phyloP scores from a whole-genome alignment of 1,140 invertebrate species.

The Oryzaephilus surinamensis region DNA sequence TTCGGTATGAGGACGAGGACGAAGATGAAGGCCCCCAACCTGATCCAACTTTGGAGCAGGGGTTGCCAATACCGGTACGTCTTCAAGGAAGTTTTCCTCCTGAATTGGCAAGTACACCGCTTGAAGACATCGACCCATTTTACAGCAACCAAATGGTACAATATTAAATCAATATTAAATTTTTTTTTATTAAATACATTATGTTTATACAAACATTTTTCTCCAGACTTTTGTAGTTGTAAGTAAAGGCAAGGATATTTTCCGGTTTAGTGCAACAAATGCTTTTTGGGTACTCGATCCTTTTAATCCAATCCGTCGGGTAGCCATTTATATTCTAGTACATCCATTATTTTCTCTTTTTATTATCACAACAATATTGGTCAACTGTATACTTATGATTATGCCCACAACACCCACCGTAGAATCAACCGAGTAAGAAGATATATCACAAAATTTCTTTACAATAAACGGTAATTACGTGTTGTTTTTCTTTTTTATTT shows the following conservation, averaged over 20 bases:
- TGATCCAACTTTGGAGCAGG: constrained; percentile 86
- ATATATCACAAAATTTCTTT: not conserved
- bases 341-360: constrained; percentile 96
- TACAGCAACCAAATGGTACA: constrained; percentile 81
- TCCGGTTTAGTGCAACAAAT: constrained; percentile 94
- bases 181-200: too few species aligned
- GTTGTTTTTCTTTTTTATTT: not conserved
- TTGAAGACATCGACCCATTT: constrained; percentile 91
- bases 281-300: constrained; percentile 91
- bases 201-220: constrained; percentile 26
- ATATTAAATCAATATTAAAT: too few species aligned
- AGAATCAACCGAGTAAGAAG: constrained; percentile 93
- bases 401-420: constrained; percentile 85
- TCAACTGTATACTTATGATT: constrained; percentile 98
- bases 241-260: constrained; percentile 97
- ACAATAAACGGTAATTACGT: not conserved
- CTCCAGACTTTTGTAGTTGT: constrained; percentile 95
- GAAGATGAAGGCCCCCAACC: constrained; percentile 91
- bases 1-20: constrained; percentile 91
- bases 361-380: constrained; percentile 95
- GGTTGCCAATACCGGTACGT: constrained; percentile 77
- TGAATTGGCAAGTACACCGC: constrained; percentile 82
- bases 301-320: constrained; percentile 93
- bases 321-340: constrained; percentile 94
- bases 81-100: constrained; percentile 81